Conservation (phyloP, 1,140 invertebrate species). For the Diorhabda elongata region DNA sequence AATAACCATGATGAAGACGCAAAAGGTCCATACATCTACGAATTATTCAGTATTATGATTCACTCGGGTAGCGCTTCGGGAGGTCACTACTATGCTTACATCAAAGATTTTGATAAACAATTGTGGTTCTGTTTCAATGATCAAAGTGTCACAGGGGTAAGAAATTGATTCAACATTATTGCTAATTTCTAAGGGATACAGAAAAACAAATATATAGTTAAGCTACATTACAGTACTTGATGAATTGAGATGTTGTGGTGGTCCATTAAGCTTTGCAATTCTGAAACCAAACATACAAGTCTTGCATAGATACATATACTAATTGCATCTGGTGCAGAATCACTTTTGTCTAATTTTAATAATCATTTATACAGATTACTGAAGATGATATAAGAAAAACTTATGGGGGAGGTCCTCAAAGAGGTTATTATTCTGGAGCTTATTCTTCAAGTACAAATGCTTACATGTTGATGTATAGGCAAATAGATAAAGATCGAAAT, state of each 20-base stretch:
- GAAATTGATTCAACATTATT: slow-evolving; percentile 8
- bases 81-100: slow-evolving; percentile 92
- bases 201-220: no score
- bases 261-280: no score
- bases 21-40: slow-evolving; percentile 75
- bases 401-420: slow-evolving; percentile 70
- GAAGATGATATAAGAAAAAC: slow-evolving; percentile 80
- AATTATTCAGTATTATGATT: slow-evolving; percentile 90
- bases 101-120: slow-evolving; percentile 76
- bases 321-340: no score
- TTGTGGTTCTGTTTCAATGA: slow-evolving; percentile 85
- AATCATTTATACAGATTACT: slow-evolving; percentile 53
- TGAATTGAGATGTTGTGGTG: no score
- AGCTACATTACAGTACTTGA: no score
- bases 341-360: no score
- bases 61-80: slow-evolving; percentile 88
- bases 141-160: slow-evolving; percentile 63
- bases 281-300: no score
- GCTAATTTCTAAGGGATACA: no score
- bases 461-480: slow-evolving; percentile 90
- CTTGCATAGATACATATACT: no score
- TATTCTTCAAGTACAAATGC: slow-evolving; percentile 85
- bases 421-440: slow-evolving; percentile 69
- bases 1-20: slow-evolving; percentile 41
- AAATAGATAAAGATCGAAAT: slow-evolving; percentile 72